These are phyloP conservation scores for Pegea sp. DNA, from an alignment of 23 tunicate genomes.

Conservation along the genomic window DNA sequence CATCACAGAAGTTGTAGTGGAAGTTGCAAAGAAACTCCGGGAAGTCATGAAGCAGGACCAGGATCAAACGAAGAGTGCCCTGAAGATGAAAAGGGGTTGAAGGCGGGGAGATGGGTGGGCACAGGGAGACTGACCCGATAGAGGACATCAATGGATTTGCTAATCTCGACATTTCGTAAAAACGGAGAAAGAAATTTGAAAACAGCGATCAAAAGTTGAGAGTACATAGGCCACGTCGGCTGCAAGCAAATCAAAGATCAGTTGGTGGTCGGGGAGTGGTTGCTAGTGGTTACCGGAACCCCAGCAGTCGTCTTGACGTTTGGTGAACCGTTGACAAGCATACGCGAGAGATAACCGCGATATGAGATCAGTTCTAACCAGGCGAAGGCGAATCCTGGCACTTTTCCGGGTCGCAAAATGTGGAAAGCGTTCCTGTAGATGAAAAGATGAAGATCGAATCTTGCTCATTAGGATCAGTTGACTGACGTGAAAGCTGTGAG, in stretches of 20 bases:
- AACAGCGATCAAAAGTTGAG: conserved; percentile 85
- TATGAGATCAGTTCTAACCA: conserved; percentile 96
- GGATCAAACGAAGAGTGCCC: conserved; percentile 88
- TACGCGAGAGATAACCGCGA: conserved; percentile 68
- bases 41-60: conserved; percentile 92
- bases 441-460: not conserved
- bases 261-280: not conserved
- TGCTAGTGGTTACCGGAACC: not conserved
- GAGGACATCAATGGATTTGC: conserved; percentile 62
- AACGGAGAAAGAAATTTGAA: conserved; percentile 96
- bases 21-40: conserved; percentile 94
- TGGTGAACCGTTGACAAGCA: conserved; percentile 35
- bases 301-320: conserved; percentile 21
- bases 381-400: conserved; percentile 97
- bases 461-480: not conserved
- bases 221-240: conserved; percentile 98
- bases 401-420: conserved; percentile 82
- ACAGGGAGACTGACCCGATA: conserved; percentile 59
- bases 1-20: conserved; percentile 98
- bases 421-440: conserved; percentile 78
- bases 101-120: conserved; percentile 11
- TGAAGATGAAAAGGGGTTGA: too few species aligned
- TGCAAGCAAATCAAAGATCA: not conserved
- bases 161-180: conserved; percentile 70
- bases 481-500: conserved; percentile 90